phyloP scores from a whole-genome alignment of 2,888 invertebrate species.

The Amphipyra tragopoginis region DNA sequence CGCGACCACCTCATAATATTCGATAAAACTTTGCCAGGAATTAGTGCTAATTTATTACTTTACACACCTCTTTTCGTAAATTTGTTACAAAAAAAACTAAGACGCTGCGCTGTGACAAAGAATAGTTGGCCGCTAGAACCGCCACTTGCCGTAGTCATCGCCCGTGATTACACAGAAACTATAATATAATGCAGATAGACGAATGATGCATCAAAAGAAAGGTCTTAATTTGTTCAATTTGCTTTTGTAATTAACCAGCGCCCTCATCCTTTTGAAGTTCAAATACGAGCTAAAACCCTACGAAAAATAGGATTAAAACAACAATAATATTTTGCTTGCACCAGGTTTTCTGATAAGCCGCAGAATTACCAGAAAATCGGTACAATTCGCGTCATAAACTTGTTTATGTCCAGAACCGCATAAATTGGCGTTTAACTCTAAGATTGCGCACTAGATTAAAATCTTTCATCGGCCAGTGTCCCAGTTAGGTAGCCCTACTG shows the following conservation, averaged over 20 bases:
- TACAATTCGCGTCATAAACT: conserved; percentile 45
- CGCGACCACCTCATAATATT: too few relatives aligned
- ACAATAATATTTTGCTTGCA: conserved; percentile 10
- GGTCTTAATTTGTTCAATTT: too few relatives aligned
- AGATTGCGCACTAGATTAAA: conserved; percentile 57
- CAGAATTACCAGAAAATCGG: conserved; percentile 34
- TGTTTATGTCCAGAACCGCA: conserved; percentile 46
- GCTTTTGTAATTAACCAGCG: neutral
- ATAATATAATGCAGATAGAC: too few relatives aligned
- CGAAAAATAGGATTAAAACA: conserved; percentile 8
- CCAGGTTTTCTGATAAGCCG: conserved; percentile 14
- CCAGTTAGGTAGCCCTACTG: conserved; percentile 44
- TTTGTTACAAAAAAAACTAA: too few relatives aligned
- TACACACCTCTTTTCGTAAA: too few relatives aligned
- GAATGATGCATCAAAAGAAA: too few relatives aligned
- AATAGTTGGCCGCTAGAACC: too few relatives aligned
- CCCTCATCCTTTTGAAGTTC: neutral
- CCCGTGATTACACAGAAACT: too few relatives aligned
- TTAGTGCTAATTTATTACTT: too few relatives aligned
- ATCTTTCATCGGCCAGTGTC: conserved; percentile 52
- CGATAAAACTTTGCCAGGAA: too few relatives aligned
- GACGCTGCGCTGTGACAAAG: too few relatives aligned
- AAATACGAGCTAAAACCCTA: conserved; percentile 9
- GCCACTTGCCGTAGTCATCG: too few relatives aligned
- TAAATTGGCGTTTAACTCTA: conserved; percentile 55